Base-by-base conservation (phyloP, 2,888 invertebrate species). In the Leptopilina drosophilae region DNA sequence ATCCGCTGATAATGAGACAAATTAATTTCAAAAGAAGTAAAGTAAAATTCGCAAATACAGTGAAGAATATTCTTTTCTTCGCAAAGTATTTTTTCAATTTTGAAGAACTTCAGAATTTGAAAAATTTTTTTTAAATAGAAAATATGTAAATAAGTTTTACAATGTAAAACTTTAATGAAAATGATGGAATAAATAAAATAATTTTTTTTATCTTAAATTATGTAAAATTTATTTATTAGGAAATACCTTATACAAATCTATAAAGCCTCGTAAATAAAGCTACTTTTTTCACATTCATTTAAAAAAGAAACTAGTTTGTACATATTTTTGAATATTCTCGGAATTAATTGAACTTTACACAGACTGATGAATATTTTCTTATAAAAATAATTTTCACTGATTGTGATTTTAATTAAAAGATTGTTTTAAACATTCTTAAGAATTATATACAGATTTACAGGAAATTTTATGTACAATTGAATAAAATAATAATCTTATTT, bases 261-360 rank as follows among this genome's bases (percentile, higher is more conserved):
- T 73, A 73, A 73, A 73, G 20, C 69, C 69, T 69, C 69, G 49
- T 49, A 69, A 69, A 20, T 69, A 49, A 49, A 69, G 42, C 66
- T 66, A 66, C 66, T n/a, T 49, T 15, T 42, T 67, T 15, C 20
- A 20, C 46, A 67, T 67, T 33, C 33, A 33, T 33, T 33, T 33
- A 49, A 67, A 49, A 15, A 65, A 67, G 49, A 46, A 67, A 49
- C 26, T 67, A 69, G 20, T 69, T 53, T 69, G 14, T 69, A 69
- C 69, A 69, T 53, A 46, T 67, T 2, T n/a, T 20, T 15, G 26
- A 26, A 26, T 20, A 69, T 49, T 69, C 20, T 26, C 11, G 33
- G 33, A 73, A 73, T 73, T 26, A 73, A 53, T 73, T 14, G 26
- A 73, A 73, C 26, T 53, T 26, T 73, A 73, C 14, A 33, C 20